Evolutionary conservation across 2,797 vertebrate species (phyloP).

Genomic region (Rhabdophis nuchalis): DNA sequence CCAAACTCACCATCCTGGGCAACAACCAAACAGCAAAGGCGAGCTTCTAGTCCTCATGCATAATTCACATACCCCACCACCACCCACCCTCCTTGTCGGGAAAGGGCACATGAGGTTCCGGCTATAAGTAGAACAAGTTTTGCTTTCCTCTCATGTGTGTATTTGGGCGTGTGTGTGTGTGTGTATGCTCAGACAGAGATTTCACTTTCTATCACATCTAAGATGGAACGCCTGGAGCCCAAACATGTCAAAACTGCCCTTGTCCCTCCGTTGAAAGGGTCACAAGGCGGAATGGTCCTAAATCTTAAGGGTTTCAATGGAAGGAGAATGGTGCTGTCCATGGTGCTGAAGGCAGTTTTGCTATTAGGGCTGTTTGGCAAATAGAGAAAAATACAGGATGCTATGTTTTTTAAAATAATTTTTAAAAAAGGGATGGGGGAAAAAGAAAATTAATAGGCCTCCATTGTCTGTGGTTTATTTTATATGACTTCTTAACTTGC

Average conservation of each 20-base stretch:
- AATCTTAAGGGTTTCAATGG: neutral
- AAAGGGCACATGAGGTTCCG: neutral
- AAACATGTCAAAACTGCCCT: neutral
- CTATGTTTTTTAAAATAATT: neutral
- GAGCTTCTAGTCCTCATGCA: neutral
- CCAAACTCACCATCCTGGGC: neutral
- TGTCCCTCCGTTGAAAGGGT: neutral
- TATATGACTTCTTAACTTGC: neutral
- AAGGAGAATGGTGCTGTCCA: conserved; percentile 44
- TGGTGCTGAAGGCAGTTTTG: conserved; percentile 58
- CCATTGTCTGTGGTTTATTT: neutral
- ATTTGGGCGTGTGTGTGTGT: neutral
- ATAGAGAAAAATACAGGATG: neutral
- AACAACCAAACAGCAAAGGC: neutral
- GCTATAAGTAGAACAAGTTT: neutral
- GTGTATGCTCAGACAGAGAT: neutral
- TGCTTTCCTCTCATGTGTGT: neutral
- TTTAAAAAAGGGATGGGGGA: too few relatives aligned
- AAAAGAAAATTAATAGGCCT: neutral
- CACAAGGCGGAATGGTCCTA: neutral
- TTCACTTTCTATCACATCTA: neutral
- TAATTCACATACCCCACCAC: neutral
- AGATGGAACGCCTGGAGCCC: neutral
- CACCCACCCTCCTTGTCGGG: neutral
- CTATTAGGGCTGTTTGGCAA: neutral